A percentile compares a stretch with the other conserved stretches of the same genome.
Evolutionary conservation across 2,113 vertebrate genomes (phyloP).

Genomic region (Delphinapterus leucas): DNA sequence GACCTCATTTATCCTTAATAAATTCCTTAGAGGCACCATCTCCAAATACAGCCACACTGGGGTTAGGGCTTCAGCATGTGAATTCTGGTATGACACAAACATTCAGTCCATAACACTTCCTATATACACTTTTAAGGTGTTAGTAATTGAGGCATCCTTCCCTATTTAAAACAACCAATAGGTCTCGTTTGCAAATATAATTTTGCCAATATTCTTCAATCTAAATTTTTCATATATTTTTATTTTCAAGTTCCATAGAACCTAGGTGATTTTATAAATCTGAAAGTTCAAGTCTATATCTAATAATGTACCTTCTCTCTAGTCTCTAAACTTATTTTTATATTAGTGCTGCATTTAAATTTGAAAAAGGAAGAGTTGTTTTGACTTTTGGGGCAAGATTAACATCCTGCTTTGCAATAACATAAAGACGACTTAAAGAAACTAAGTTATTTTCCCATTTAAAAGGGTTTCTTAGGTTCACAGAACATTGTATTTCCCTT

Average conservation of each 20-base stretch:
- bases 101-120: not conserved
- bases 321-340: not conserved
- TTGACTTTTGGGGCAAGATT: not conserved
- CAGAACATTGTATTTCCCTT: not conserved
- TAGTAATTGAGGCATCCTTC: not conserved
- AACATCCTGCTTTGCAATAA: slow-evolving; percentile 21
- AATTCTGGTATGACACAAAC: not conserved
- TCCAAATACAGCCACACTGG: not conserved
- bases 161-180: not conserved
- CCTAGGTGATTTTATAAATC: not conserved
- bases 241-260: slow-evolving; percentile 12
- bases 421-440: not conserved
- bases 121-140: not conserved
- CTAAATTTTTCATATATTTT: not conserved
- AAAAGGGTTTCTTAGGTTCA: slow-evolving; percentile 26
- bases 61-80: not conserved
- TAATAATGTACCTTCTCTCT: not conserved
- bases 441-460: not conserved
- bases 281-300: not conserved
- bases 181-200: not conserved
- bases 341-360: slow-evolving; percentile 26
- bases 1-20: not conserved
- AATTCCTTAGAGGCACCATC: not conserved
- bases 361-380: not conserved
- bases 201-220: not conserved